Evolutionary conservation across 2,113 vertebrate genomes (phyloP).

Genomic region (Oxyura jamaicensis): DNA sequence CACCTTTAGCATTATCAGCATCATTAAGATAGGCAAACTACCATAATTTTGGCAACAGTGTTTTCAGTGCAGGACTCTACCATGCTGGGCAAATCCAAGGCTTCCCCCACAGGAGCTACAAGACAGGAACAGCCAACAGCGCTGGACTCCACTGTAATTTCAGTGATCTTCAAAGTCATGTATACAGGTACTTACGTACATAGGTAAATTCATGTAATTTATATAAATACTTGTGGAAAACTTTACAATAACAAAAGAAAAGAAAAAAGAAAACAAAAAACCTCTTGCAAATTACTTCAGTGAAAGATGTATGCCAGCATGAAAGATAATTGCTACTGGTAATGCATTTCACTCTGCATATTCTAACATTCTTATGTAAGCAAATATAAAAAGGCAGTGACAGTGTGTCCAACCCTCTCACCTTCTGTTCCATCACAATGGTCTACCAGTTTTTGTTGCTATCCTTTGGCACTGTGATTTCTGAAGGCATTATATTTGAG

Average conservation of each 20-base stretch:
- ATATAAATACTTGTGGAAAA: neutral
- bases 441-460: neutral
- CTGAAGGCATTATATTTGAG: neutral
- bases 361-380: neutral
- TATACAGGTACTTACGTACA: rapidly evolving
- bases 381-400: neutral
- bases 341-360: neutral
- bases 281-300: neutral
- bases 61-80: neutral
- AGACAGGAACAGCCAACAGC: neutral
- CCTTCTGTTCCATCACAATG: neutral
- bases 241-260: neutral
- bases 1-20: too few species aligned
- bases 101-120: neutral
- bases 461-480: neutral
- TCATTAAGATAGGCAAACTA: neutral
- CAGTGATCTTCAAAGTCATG: neutral
- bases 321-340: neutral
- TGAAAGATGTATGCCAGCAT: neutral
- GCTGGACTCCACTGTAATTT: neutral
- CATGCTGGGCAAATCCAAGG: neutral
- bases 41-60: neutral
- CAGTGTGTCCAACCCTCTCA: neutral
- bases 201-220: neutral
- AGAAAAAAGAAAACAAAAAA: neutral